Evolutionary conservation across 1,140 invertebrate genomes (phyloP), one percentile per base, ranked within the genome.

Genomic region (fruit fly (Drosophila melanogaster)): DNA sequence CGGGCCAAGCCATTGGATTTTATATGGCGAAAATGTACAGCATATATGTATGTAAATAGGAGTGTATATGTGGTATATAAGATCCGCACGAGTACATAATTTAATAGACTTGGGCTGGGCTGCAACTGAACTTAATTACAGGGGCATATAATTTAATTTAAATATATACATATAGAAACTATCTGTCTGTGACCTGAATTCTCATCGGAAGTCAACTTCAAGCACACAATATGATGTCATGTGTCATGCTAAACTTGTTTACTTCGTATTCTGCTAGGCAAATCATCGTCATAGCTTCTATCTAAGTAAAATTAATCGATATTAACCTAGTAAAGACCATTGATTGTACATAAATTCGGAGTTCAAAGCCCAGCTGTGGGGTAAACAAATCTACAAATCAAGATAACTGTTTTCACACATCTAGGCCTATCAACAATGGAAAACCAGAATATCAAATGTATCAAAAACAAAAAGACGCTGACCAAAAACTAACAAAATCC

Each of bases 331-430:
- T 56, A 12, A 62, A 71, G 10, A 26, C 43, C 41, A 50, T 61
- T 61, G 47, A 38, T 53, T 54, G 15, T 30, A 53, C 54, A 77
- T 72, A 79, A 72, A 65, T 58, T 49, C n/a, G 15, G 40, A 56
- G 58, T 47, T 62, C 35, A 67, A 33, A 53, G 33, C 38, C 37
- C 35, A 35, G 19, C 11, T 4, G 1, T 38, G 55, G 59, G 73
- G 50, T 76, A 67, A 69, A 76, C 72, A 76, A 35, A 77, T 77
- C 62, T 15, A 77, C 62, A 74, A 74, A 86, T 71, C 47, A 79
- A 59, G 71, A 41, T 79, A 87, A 87, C 81, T 67, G 81, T 87
- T 78, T 85, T 86, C 83, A 86, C 81, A 86, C 81, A 67, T 87
- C 60, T 87, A 51, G 85, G 83, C 78, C 64, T 75, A 87, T 22